Base-by-base conservation (phyloP, 2,113 vertebrate species). In the Eulemur rufifrons region DNA sequence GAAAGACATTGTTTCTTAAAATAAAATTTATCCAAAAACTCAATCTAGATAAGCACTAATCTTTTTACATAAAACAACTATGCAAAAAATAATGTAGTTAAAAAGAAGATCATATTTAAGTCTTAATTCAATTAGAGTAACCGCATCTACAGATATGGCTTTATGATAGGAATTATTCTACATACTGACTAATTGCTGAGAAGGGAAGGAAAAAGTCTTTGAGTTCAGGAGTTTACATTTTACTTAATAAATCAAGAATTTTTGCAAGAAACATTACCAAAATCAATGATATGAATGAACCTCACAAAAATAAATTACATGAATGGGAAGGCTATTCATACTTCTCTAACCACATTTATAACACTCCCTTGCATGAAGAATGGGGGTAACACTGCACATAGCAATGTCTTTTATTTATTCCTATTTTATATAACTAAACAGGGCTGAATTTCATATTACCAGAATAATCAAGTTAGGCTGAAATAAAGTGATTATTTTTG, bases 321-420 rank as follows among this genome's bases (percentile, higher is more conserved):
- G 37, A 56, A 10, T 68, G 4, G 5, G 20, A 4, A 59, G 9
- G 17, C 7, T 59, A 6, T 9, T 83, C 25, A 94, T 34, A 56
- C 8, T 39, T 89, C 37, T 37, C 37, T 23, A 68, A 71, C 17
- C n/a, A 64, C 52, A 34, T 8, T 50, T 21, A 47, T 11, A 84
- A 3, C 7, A 56, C 1, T 1, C 8, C 18, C 12, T 5, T 7
- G 8, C 7, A 15, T 69, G 23, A 86, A 71, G 20, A 1, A 5
- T 66, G 18, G 8, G 2, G 45, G 18, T 13, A 37, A 61, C 34
- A 0, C 4, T 71, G 18, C 29, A 52, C 14, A 66, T 42, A 77
- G 14, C 3, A 21, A n/a, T 42, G 15, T 1, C 18, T 83, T 90
- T 71, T 78, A 92, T 42, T 45, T 80, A 56, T 74, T n/a, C 45